A percentile compares a stretch with the other conserved stretches of the same genome.
phyloP scores from a whole-genome alignment of 2,888 invertebrate species.

The Baccha elongata region DNA sequence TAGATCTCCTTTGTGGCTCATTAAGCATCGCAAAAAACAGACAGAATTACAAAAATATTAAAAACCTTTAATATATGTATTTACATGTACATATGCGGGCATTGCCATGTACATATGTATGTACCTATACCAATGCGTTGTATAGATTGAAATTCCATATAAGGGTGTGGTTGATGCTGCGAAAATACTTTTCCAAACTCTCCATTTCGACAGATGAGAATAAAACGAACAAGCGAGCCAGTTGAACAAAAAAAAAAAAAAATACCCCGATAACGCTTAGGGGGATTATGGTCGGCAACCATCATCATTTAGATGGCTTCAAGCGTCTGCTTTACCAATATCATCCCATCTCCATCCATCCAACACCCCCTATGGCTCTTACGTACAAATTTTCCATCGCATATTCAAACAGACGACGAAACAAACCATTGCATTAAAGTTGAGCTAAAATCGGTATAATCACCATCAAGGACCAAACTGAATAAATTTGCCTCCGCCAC shows the following conservation, averaged over 20 bases:
- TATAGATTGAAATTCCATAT: slow-evolving; percentile 41
- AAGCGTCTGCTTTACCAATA: slow-evolving; percentile 48
- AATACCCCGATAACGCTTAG: slow-evolving; percentile 53
- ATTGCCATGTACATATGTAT: background rate
- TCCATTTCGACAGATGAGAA: slow-evolving; percentile 7
- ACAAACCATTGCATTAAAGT: slow-evolving; percentile 55
- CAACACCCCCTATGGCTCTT: slow-evolving; percentile 46
- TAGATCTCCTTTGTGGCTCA: slow-evolving; percentile 55
- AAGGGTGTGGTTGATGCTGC: slow-evolving; percentile 66
- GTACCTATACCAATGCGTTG: background rate
- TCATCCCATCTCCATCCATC: background rate
- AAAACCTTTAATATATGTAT: slow-evolving; percentile 44
- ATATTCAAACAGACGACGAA: slow-evolving; percentile 15
- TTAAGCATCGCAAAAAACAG: slow-evolving; percentile 31
- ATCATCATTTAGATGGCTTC: slow-evolving; percentile 72
- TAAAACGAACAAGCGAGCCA: slow-evolving; percentile 19
- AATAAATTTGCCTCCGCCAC: slow-evolving; percentile 14
- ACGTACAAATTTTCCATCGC: slow-evolving; percentile 20
- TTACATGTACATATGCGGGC: background rate
- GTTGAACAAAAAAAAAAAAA: slow-evolving; percentile 6
- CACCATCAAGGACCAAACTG: slow-evolving; percentile 43
- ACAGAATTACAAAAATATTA: slow-evolving; percentile 11
- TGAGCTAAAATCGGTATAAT: slow-evolving; percentile 63
- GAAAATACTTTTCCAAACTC: slow-evolving; percentile 39
- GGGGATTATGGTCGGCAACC: slow-evolving; percentile 65